phyloP scores from a whole-genome alignment of 2,888 invertebrate species.

The Mactromeris polynyma region DNA sequence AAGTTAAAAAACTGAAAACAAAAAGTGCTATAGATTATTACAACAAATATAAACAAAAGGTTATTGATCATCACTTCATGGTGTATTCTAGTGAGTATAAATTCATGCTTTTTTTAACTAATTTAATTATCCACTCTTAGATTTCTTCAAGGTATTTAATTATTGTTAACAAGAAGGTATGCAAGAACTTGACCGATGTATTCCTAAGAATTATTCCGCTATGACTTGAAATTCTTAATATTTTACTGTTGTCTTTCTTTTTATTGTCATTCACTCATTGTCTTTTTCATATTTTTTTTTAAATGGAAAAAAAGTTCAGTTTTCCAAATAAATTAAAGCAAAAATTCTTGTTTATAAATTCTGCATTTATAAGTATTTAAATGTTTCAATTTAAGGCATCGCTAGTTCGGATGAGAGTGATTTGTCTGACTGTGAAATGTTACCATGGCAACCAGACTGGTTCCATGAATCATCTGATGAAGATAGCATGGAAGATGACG shows the following conservation, averaged over 20 bases:
- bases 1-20: constrained; percentile 82
- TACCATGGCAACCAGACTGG: constrained; percentile 85
- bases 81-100: constrained; percentile 76
- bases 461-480: constrained; percentile 85
- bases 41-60: constrained; percentile 76
- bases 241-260: too few relatives aligned
- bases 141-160: background rate
- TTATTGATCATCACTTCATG: constrained; percentile 77
- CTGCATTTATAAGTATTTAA: background rate
- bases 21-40: constrained; percentile 81
- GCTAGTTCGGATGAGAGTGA: constrained; percentile 84
- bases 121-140: background rate
- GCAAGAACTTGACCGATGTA: too few relatives aligned
- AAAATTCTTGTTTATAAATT: too few relatives aligned
- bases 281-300: too few relatives aligned
- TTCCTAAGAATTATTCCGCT: too few relatives aligned
- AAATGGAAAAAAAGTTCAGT: too few relatives aligned
- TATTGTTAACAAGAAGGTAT: too few relatives aligned
- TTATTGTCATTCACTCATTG: too few relatives aligned
- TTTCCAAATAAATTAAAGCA: too few relatives aligned
- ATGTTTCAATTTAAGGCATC: constrained; percentile 67
- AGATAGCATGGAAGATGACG: constrained; percentile 80
- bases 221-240: too few relatives aligned
- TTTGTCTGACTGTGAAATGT: constrained; percentile 78
- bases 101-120: background rate